Evolutionary conservation across 2,113 vertebrate genomes (phyloP).

Genomic region (Sarotherodon lohbergeri): DNA sequence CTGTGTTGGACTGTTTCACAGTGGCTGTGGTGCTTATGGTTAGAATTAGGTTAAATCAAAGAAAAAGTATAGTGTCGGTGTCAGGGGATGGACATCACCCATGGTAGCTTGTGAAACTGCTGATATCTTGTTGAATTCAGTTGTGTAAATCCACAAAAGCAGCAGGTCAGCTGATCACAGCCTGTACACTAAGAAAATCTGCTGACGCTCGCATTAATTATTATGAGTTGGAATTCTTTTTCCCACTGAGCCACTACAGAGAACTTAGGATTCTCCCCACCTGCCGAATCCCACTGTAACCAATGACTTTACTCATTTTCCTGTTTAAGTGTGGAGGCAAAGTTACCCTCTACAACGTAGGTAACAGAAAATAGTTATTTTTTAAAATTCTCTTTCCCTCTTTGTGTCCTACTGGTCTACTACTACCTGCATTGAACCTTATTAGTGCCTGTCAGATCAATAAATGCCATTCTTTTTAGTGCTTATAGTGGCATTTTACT

Average conservation of each 20-base stretch:
- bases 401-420: background rate
- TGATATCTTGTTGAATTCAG: background rate
- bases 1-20: background rate
- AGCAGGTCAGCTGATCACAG: background rate
- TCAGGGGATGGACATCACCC: background rate
- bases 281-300: background rate
- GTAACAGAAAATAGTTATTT: background rate
- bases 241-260: background rate
- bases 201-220: accelerated
- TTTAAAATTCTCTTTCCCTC: background rate
- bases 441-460: background rate
- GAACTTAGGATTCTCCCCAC: background rate
- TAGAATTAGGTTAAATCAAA: background rate
- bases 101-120: background rate
- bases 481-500: background rate
- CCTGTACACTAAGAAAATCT: background rate
- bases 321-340: background rate
- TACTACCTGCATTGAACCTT: background rate
- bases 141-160: background rate
- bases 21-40: background rate
- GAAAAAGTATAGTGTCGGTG: background rate
- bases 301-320: background rate
- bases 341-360: background rate
- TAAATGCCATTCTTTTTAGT: background rate
- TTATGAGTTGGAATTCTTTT: background rate